A percentile compares a stretch with the other conserved stretches of the same genome.
Conservation (phyloP, 2,797 vertebrate genomes). For the Xiphorhynchus erythropygius region DNA sequence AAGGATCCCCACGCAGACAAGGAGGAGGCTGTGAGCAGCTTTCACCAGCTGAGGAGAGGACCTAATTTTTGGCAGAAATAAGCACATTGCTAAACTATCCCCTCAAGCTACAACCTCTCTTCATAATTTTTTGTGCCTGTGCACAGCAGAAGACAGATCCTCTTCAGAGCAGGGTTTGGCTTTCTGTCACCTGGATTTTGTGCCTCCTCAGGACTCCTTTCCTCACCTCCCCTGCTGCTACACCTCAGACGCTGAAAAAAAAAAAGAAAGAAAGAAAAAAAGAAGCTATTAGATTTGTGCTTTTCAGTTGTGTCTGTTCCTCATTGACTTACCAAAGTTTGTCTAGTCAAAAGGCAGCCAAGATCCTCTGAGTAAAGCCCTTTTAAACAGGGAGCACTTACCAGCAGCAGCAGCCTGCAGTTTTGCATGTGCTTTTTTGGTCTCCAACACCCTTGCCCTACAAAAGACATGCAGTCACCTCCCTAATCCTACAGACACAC, state of each 20-base stretch:
- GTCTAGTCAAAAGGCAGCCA: neutral
- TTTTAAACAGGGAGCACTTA: neutral
- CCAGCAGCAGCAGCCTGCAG: neutral
- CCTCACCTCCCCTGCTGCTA: neutral
- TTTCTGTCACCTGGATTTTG: neutral
- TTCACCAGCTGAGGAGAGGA: neutral
- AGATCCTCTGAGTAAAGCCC: neutral
- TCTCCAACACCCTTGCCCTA: rapidly evolving
- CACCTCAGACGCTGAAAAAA: neutral
- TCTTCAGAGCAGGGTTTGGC: neutral
- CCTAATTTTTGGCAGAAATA: neutral
- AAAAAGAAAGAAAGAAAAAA: neutral
- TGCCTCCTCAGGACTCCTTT: neutral
- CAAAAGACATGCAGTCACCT: neutral
- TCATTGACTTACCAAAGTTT: neutral
- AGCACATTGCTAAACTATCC: neutral
- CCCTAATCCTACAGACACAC: rapidly evolving
- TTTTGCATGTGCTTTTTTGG: neutral
- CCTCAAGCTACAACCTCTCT: neutral
- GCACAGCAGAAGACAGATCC: neutral
- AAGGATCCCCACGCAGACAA: neutral
- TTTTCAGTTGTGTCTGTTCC: conserved; percentile 4
- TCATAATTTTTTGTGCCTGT: neutral
- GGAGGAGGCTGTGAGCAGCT: neutral
- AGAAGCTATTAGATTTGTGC: neutral